Conservation (phyloP, 2,797 vertebrate species). For the Borostomias antarcticus region DNA sequence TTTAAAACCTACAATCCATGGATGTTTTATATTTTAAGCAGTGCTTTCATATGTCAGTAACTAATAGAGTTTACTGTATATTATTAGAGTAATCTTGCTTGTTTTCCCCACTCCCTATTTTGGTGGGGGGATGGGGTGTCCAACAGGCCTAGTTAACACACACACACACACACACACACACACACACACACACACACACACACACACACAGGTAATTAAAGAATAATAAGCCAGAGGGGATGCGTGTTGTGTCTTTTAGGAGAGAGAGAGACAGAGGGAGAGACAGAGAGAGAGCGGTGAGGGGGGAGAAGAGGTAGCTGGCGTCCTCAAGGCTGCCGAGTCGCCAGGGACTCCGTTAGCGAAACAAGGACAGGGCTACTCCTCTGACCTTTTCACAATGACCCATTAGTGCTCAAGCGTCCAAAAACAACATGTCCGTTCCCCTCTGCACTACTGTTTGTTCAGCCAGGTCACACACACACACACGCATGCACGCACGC, state of each 20-base stretch:
- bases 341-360: no score
- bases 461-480: constrained; percentile 24
- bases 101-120: neutral
- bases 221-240: constrained; percentile 55
- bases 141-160: no score
- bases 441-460: neutral
- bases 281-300: constrained; percentile 41
- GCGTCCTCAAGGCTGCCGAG: no score
- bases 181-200: neutral
- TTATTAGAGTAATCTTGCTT: no score
- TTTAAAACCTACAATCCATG: no score
- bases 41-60: no score
- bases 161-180: no score
- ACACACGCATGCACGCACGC: constrained; percentile 22
- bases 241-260: constrained; percentile 16
- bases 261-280: constrained; percentile 18
- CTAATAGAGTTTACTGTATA: no score
- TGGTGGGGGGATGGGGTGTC: no score
- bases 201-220: constrained; percentile 49
- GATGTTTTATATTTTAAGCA: no score
- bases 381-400: constrained; percentile 66
- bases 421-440: constrained; percentile 58
- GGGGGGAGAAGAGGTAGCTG: neutral
- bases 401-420: constrained; percentile 61
- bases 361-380: constrained; percentile 50